These are phyloP conservation scores for Steinernema khuongi DNA, from an alignment of 1,140 invertebrate species.

Conservation along the genomic window DNA sequence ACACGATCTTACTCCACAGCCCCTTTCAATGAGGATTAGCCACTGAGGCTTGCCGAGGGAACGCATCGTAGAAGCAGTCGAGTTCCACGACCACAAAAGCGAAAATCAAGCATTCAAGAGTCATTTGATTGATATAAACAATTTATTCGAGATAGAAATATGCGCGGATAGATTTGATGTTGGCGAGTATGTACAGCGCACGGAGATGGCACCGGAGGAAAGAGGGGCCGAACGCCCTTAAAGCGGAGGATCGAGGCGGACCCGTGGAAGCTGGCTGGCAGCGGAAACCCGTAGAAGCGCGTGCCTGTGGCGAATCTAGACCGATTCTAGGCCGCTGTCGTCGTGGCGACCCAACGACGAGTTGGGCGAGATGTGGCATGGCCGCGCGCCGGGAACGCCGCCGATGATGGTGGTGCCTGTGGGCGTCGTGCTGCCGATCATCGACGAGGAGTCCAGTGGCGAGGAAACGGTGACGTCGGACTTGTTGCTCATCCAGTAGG, in stretches of 20 bases:
- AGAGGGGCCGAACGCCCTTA: background rate
- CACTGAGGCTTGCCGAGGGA: too few relatives aligned
- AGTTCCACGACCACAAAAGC: too few relatives aligned
- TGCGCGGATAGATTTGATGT: background rate
- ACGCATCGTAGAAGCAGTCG: too few relatives aligned
- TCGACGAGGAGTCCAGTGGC: conserved; percentile 36
- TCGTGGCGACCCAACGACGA: background rate
- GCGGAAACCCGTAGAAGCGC: background rate
- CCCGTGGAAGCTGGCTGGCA: background rate
- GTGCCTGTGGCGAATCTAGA: conserved; percentile 1
- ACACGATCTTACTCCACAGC: too few relatives aligned
- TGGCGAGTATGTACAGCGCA: background rate
- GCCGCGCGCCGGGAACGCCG: background rate
- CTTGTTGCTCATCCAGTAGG: conserved; percentile 24
- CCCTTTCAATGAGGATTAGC: too few relatives aligned
- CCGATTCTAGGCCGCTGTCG: conserved; percentile 5
- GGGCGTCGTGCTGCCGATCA: background rate
- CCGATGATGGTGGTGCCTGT: conserved; percentile 1
- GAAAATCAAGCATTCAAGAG: too few relatives aligned
- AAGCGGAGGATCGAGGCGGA: conserved; percentile 6
- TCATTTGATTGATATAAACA: too few relatives aligned
- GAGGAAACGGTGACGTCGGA: conserved; percentile 32
- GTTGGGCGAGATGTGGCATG: background rate
- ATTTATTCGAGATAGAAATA: conserved; percentile 8
- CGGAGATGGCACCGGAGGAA: background rate